Base-by-base conservation (phyloP, 1,140 invertebrate genomes). In the Ceratosolen solmsi region DNA sequence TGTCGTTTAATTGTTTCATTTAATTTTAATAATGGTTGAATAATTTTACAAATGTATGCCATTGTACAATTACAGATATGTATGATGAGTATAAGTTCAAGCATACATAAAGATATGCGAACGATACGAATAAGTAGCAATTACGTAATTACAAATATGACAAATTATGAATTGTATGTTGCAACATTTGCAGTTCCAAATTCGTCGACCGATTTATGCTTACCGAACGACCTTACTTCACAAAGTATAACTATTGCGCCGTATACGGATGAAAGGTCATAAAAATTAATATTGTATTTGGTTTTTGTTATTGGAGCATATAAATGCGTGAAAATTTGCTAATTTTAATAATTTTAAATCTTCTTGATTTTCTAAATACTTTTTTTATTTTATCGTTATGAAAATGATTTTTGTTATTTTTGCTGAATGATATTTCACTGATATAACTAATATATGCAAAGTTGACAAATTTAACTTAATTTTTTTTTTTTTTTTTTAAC, bases 141-240 rank as follows among this genome's bases (percentile, higher is more conserved):
- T 51, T 93, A 93, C 84, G 89, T 93, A n/a, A 88, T 94, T 27
- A 91, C 91, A 33, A 94, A 94, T 87, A 87, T 93, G 82, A 92
- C 92, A 17, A 72, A 86, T 30, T 87, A 89, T 33, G 91, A 93
- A 85, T 36, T 94, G n/a, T 87, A 88, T 49, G 87, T 93, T 5
- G 88, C 92, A 20, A 90, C 93, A 30, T 86, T 94, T 15, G 92
- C 91, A 20, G 89, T 93, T 1, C 89, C 91, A 17, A 90, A 91
- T 49, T 86, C 84, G 20, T 88, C 88, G 7, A 80, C 79, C 5
- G 79, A 88, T 49, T 85, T 91, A 20, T 81, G 87, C 41, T 76
- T 93, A 46, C 91, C 92, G 0, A 84, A 86, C 33, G 88, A 92
- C 84, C 82, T 90, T 2, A 89, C 88, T 13, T 72, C 86, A 17